phyloP scores from a whole-genome alignment of 2,888 invertebrate species.

The Cerceris ruficornis region DNA sequence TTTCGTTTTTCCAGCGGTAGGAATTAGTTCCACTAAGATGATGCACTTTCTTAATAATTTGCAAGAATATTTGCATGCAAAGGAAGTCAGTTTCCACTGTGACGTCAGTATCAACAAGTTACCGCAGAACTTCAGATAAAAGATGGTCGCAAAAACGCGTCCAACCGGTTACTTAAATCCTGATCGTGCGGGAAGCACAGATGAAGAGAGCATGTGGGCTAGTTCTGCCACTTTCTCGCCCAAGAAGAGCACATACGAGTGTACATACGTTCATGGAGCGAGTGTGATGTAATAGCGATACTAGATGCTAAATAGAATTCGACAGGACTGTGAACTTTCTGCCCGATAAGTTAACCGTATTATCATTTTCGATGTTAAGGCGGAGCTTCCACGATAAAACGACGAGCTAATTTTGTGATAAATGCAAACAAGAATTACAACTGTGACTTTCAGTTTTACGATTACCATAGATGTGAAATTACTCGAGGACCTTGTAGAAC shows the following conservation, averaged over 20 bases:
- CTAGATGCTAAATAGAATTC: constrained; percentile 1
- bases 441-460: too few relatives aligned
- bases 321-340: constrained; percentile 1
- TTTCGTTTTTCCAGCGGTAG: too few relatives aligned
- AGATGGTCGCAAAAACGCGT: constrained; percentile 34
- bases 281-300: background rate
- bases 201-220: background rate
- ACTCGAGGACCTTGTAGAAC: too few relatives aligned
- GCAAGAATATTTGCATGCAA: background rate
- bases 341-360: background rate
- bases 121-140: constrained; percentile 14
- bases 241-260: background rate
- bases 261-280: background rate
- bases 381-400: background rate
- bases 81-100: constrained; percentile 12
- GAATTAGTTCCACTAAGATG: too few relatives aligned
- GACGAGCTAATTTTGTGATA: background rate
- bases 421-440: background rate
- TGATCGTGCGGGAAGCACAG: background rate
- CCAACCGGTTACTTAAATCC: constrained; percentile 25
- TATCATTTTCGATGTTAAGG: background rate
- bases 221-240: background rate
- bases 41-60: background rate
- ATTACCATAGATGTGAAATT: too few relatives aligned
- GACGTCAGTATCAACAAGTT: constrained; percentile 15